A percentile compares a stretch with the other conserved stretches of the same genome.
phyloP scores from a whole-genome alignment of 1,140 invertebrate species.

The Meloidogyne chitwoodi region DNA sequence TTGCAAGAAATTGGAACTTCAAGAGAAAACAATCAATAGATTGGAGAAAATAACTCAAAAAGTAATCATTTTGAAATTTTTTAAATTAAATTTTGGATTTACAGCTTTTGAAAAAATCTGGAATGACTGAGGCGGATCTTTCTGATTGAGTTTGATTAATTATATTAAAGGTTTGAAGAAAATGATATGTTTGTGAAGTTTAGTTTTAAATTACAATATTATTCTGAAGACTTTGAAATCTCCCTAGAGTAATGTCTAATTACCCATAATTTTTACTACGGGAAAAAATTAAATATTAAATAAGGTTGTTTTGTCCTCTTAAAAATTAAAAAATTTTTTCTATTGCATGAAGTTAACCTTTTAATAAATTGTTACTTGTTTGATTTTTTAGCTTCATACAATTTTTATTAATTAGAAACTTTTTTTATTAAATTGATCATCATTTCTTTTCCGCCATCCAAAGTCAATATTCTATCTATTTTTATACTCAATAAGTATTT shows the following conservation, averaged over 20 bases:
- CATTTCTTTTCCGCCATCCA: background rate
- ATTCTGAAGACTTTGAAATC: background rate
- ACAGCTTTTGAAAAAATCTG: background rate
- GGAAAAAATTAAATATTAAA: too few species aligned
- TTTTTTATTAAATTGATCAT: background rate
- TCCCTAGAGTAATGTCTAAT: too few species aligned
- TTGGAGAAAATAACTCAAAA: slow-evolving; percentile 1
- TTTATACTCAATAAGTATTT: background rate
- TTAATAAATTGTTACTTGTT: background rate
- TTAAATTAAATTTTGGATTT: background rate
- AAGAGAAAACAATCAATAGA: background rate
- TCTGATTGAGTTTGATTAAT: background rate
- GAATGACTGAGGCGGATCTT: background rate
- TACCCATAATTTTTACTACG: too few species aligned
- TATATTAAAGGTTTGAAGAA: background rate
- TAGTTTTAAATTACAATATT: background rate
- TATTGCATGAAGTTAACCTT: too few species aligned
- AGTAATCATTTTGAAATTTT: background rate
- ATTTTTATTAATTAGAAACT: background rate
- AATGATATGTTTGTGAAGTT: background rate
- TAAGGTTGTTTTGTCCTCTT: too few species aligned
- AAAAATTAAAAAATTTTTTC: too few species aligned
- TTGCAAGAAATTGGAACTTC: background rate
- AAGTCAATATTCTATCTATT: background rate
- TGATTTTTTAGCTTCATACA: background rate